phyloP scores from a whole-genome alignment of 2,888 invertebrate species.

The Phasia obesa region DNA sequence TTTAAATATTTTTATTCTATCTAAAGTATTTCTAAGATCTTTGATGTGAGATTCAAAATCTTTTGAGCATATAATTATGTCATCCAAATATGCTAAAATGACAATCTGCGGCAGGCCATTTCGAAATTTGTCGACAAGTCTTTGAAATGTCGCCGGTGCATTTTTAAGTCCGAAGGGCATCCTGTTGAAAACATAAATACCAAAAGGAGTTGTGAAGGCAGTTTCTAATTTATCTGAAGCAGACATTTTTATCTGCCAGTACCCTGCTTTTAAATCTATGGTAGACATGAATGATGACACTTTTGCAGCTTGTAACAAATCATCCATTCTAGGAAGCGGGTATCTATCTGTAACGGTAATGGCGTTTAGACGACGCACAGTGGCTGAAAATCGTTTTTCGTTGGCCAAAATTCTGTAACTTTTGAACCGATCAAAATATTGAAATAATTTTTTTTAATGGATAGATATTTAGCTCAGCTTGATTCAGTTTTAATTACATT shows the following conservation, averaged over 20 bases:
- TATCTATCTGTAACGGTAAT: conserved; percentile 76
- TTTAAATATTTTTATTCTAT: conserved; percentile 65
- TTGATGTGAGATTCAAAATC: conserved; percentile 73
- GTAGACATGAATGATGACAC: conserved; percentile 75
- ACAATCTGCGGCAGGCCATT: conserved; percentile 56
- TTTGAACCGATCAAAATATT: too few species aligned
- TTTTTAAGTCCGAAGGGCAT: conserved; percentile 78
- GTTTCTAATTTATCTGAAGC: conserved; percentile 76
- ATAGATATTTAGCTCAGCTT: too few species aligned
- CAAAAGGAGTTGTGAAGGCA: conserved; percentile 77
- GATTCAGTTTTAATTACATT: too few species aligned
- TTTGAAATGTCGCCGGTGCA: conserved; percentile 76
- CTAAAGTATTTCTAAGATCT: conserved; percentile 73
- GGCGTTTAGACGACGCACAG: conserved; percentile 74
- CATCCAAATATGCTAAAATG: conserved; percentile 75
- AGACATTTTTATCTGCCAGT: conserved; percentile 77
- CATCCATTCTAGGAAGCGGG: conserved; percentile 80
- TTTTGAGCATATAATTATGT: conserved; percentile 74
- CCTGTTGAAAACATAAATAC: conserved; percentile 75
- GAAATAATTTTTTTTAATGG: too few species aligned
- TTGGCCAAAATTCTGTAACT: too few species aligned
- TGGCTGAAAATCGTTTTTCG: too few species aligned
- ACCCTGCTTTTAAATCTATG: conserved; percentile 78
- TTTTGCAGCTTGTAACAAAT: conserved; percentile 76
- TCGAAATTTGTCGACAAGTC: conserved; percentile 75